These are phyloP conservation scores for Drosophila kikkawai DNA, from an alignment of 1,140 invertebrate genomes.

Conservation along the genomic window DNA sequence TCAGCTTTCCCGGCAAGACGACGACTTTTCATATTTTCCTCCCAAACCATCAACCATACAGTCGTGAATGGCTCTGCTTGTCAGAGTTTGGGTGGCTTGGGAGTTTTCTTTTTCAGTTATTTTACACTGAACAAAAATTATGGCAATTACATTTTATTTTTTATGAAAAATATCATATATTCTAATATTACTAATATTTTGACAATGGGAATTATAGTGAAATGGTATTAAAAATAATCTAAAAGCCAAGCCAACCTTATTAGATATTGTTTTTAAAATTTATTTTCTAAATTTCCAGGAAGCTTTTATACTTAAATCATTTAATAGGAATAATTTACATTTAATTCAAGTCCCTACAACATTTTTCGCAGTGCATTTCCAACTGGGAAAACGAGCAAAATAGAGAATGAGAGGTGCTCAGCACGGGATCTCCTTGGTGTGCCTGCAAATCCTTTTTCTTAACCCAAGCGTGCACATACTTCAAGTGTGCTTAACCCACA, in stretches of 20 bases:
- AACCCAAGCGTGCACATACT: slow-evolving; percentile 69
- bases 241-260: too few species aligned
- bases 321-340: not conserved
- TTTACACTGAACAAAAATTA: slow-evolving; percentile 8
- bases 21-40: slow-evolving; percentile 76
- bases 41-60: slow-evolving; percentile 44
- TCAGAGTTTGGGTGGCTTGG: slow-evolving; percentile 12
- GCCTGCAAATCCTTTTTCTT: slow-evolving; percentile 75
- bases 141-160: not conserved
- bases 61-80: slow-evolving; percentile 29
- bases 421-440: slow-evolving; percentile 17
- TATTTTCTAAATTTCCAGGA: not conserved
- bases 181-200: too few species aligned
- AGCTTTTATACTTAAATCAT: not conserved
- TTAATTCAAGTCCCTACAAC: not conserved
- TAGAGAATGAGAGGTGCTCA: slow-evolving; percentile 13
- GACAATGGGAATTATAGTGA: too few species aligned
- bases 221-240: not conserved
- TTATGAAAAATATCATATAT: not conserved
- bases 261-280: too few species aligned
- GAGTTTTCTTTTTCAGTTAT: slow-evolving; percentile 23
- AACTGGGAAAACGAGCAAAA: slow-evolving; percentile 14
- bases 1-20: slow-evolving; percentile 55
- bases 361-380: not conserved
- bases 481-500: slow-evolving; percentile 75